Conservation (phyloP, 1,140 invertebrate species). For the Neelides sp. region DNA sequence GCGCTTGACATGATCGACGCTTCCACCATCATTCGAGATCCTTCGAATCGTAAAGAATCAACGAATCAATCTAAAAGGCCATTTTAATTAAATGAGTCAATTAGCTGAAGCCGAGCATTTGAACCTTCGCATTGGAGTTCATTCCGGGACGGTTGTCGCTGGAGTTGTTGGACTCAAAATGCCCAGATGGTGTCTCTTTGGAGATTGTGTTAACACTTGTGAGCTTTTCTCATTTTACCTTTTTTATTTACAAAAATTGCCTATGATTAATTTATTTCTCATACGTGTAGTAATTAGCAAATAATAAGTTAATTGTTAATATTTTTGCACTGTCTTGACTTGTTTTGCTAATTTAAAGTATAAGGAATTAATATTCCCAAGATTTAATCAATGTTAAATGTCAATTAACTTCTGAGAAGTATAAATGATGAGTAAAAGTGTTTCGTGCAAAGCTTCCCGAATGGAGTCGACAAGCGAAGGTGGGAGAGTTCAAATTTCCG, state of each 20-base stretch:
- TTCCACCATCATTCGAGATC: conserved; percentile 77
- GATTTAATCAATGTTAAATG: background rate
- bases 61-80: background rate
- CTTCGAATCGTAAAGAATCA: conserved; percentile 41
- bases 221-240: background rate
- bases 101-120: conserved; percentile 44
- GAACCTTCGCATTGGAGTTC: conserved; percentile 75
- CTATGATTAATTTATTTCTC: background rate
- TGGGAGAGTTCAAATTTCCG: conserved; percentile 89
- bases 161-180: conserved; percentile 92
- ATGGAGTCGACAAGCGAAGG: conserved; percentile 84
- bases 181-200: conserved; percentile 77
- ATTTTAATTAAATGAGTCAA: conserved; percentile 4
- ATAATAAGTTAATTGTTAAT: no score
- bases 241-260: background rate
- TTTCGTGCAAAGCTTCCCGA: conserved; percentile 48
- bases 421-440: background rate
- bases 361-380: background rate
- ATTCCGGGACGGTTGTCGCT: conserved; percentile 80
- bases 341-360: no score
- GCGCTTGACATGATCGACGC: conserved; percentile 90
- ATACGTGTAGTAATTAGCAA: no score
- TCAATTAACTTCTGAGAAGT: background rate
- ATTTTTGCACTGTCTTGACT: no score
- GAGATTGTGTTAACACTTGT: conserved; percentile 76